Evolutionary conservation across 2,888 invertebrate genomes (phyloP).

Genomic region (Coelogynopora nodosa): DNA sequence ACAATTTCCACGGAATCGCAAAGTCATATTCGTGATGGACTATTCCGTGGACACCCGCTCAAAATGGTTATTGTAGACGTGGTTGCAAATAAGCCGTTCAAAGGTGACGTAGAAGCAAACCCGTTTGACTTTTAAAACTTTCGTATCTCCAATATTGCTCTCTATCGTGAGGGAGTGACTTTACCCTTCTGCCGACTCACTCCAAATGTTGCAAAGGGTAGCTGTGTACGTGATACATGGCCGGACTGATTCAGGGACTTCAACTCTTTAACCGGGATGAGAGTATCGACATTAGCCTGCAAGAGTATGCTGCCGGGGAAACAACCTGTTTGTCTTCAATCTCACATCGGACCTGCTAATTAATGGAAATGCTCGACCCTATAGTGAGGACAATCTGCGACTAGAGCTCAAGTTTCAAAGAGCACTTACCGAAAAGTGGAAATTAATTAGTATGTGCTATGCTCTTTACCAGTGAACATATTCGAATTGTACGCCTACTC

Average conservation of each 20-base stretch:
- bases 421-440: no score
- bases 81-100: neutral
- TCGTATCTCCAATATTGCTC: neutral
- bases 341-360: neutral
- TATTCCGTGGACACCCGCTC: neutral
- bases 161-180: neutral
- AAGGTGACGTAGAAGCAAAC: neutral
- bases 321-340: neutral
- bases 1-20: neutral
- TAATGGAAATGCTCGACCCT: neutral
- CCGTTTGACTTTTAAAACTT: conserved; percentile 2
- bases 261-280: neutral
- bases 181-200: neutral
- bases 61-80: neutral
- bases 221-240: neutral
- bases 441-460: no score
- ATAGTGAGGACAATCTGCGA: conserved; percentile 2
- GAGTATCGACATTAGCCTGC: neutral
- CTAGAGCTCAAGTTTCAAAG: no score
- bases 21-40: neutral
- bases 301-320: neutral
- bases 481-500: no score
- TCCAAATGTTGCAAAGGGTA: neutral
- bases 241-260: neutral
- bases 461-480: no score